Conservation (phyloP, 2,888 invertebrate species). For the Acheta domesticus region DNA sequence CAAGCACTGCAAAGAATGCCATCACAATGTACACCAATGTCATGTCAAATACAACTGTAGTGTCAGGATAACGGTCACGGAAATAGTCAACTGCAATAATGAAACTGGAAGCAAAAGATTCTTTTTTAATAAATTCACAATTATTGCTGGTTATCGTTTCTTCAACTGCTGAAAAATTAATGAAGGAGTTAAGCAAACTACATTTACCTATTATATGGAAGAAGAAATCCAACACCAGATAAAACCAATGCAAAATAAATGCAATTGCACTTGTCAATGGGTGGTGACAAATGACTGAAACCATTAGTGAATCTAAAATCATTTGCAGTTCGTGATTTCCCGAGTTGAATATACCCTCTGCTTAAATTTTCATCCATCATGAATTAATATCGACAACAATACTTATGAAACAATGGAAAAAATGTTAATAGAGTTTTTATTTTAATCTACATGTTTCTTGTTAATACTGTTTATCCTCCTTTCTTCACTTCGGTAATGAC, state of each 20-base stretch:
- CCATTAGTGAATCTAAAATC: conserved; percentile 51
- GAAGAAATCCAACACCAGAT: conserved; percentile 83
- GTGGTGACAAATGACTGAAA: conserved; percentile 61
- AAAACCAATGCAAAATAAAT: conserved; percentile 73
- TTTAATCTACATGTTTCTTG: neutral
- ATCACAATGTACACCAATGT: conserved; percentile 87
- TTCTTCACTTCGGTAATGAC: neutral
- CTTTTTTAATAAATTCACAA: neutral
- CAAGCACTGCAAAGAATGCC: conserved; percentile 80
- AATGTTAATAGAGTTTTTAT: neutral
- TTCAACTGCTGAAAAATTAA: neutral
- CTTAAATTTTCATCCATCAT: conserved; percentile 64
- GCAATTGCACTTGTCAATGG: conserved; percentile 65
- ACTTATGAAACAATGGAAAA: neutral
- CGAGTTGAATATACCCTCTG: conserved; percentile 59
- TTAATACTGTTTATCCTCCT: neutral
- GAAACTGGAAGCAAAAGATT: conserved; percentile 60
- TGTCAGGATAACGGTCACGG: conserved; percentile 76
- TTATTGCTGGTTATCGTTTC: neutral
- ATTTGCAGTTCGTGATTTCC: conserved; percentile 59
- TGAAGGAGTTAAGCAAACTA: neutral
- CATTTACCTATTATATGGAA: conserved; percentile 84
- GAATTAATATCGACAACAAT: neutral
- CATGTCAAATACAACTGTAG: conserved; percentile 88
- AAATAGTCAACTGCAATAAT: conserved; percentile 93